Evolutionary conservation across 37 sponge, comb jelly and placozoan species (phyloP).

Genomic region (Dysidea cf. avara): DNA sequence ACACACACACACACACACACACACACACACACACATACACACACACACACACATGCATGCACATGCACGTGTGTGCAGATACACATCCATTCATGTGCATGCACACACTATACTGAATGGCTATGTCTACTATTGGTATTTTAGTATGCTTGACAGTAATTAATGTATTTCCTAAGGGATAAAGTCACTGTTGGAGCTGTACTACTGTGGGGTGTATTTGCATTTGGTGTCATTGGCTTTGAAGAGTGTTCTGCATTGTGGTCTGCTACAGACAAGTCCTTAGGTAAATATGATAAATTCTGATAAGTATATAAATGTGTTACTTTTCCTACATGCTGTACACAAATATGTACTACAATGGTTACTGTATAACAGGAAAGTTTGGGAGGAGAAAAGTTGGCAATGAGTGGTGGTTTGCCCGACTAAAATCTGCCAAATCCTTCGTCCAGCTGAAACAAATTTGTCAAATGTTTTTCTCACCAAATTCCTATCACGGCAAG

Average conservation of each 20-base stretch:
- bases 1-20: too few species aligned
- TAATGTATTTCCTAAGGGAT: conserved; percentile 18
- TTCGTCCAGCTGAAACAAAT: too few species aligned
- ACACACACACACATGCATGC: too few species aligned
- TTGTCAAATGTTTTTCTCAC: too few species aligned
- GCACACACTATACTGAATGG: not conserved
- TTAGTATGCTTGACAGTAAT: not conserved
- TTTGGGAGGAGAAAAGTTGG: too few species aligned
- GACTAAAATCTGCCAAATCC: too few species aligned
- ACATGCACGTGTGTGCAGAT: too few species aligned
- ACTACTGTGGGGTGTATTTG: conserved; percentile 42
- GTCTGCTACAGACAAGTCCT: conserved; percentile 24
- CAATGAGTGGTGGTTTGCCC: too few species aligned
- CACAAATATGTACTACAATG: too few species aligned
- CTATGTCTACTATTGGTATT: not conserved
- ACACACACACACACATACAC: conserved; percentile 1
- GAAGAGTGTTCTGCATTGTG: conserved; percentile 69
- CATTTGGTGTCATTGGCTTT: conserved; percentile 71
- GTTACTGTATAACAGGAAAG: too few species aligned
- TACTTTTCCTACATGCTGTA: not conserved
- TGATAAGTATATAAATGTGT: conserved; percentile 1
- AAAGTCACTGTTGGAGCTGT: conserved; percentile 12
- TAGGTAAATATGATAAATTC: conserved; percentile 22
- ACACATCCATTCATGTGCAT: too few species aligned
- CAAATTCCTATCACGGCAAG: too few species aligned